Evolutionary conservation across 1,140 invertebrate species (phyloP), one percentile per base, ranked within the genome.

Genomic region (Euura saliciscinereae): DNA sequence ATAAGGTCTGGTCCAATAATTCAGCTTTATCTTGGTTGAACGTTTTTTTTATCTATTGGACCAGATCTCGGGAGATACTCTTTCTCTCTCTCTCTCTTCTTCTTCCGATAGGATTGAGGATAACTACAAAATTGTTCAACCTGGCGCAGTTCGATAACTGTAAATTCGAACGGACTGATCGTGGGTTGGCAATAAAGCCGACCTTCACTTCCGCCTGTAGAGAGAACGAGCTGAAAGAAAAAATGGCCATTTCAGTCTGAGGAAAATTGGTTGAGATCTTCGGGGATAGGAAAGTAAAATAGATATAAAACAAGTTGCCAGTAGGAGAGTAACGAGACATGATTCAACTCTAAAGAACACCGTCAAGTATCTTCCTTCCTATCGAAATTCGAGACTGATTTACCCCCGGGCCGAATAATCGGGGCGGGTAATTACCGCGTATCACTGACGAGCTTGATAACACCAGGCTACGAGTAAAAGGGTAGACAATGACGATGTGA

Each of bases 391-490:
- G 28, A 28, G 28, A 28, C 28, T 28, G 28, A 28, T 28, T 28
- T 28, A 28, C 28, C 28, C 28, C 28, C 28, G 28, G 28, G 28
- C 28, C 28, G 28, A 28, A 28, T 28, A 28, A 28, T 28, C 28
- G 51, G 51, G 13, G 51, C 51, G 51, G 28, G 51, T 59, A 59
- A 59, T 59, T 59, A 59, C 51, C 8, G 51, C 8, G 51, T 59
- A 59, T 59, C 51, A 59, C 51, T 59, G 51, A n/a, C 51, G 10
- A 59, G 51, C 8, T 59, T 59, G 51, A 59, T 59, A 59, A 59
- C 51, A 28, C 28, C 28, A 28, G 28, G 28, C 28, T 28, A 28
- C 28, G 28, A 59, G 51, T 59, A 8, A 59, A 59, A 59, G 51
- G 51, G 51, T 59, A 59, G 51, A 59, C 51, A 59, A 59, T 59